Evolutionary conservation across 1,140 invertebrate genomes (phyloP).

Genomic region (Sitodiplosis mosellana): DNA sequence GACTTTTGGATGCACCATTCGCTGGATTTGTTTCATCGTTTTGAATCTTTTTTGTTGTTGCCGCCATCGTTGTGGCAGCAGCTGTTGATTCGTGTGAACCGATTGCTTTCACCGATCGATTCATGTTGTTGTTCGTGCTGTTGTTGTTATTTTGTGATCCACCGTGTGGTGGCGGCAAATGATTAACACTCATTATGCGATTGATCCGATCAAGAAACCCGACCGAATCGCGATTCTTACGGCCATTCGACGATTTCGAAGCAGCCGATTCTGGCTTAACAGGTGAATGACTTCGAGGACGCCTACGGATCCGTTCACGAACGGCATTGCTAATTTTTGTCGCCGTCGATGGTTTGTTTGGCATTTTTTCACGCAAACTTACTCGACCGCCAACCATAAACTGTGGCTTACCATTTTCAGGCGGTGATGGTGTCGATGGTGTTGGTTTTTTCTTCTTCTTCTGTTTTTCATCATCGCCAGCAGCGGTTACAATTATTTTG

Average conservation of each 20-base stretch:
- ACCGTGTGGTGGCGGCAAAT: background rate
- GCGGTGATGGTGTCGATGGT: too few species aligned
- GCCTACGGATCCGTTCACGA: background rate
- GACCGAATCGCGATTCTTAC: background rate
- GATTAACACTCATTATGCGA: background rate
- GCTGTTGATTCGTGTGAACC: background rate
- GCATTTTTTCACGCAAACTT: background rate
- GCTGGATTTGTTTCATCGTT: too few species aligned
- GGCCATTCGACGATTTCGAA: too few species aligned
- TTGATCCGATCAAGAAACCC: background rate
- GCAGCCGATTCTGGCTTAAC: background rate
- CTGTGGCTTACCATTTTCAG: background rate
- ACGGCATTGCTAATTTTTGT: background rate
- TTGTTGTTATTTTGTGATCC: background rate
- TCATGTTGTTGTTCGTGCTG: background rate
- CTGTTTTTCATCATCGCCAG: background rate
- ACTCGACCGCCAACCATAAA: background rate
- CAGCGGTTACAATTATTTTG: background rate
- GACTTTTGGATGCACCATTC: too few species aligned
- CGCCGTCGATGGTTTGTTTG: background rate
- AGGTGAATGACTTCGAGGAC: background rate
- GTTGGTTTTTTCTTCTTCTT: too few species aligned
- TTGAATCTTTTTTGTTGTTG: background rate
- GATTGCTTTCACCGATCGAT: background rate
- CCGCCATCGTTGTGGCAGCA: background rate